Evolutionary conservation across 2,113 vertebrate genomes (phyloP).

Genomic region (Platysteira castanea): DNA sequence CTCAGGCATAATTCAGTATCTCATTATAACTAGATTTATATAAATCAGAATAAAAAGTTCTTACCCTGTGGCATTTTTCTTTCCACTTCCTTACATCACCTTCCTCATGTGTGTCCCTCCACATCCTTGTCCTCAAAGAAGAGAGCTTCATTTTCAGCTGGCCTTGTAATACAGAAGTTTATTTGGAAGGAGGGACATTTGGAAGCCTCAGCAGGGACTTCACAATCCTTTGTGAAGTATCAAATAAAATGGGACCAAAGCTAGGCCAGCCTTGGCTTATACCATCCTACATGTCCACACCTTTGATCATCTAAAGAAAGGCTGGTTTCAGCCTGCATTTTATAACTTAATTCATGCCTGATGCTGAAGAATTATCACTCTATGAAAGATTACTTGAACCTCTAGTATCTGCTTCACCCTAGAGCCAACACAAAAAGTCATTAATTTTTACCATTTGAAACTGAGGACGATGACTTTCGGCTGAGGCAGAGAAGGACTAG

Average conservation of each 20-base stretch:
- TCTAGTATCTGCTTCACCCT: not conserved
- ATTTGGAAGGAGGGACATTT: not conserved
- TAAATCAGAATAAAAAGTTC: not conserved
- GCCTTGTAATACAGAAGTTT: not conserved
- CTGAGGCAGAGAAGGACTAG: not conserved
- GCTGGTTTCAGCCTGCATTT: not conserved
- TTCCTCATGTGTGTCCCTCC: not conserved
- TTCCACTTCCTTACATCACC: not conserved
- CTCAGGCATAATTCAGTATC: not conserved
- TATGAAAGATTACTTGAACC: not conserved
- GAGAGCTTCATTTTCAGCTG: not conserved
- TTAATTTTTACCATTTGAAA: not conserved
- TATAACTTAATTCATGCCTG: not conserved
- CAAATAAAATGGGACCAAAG: not conserved
- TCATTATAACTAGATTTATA: not conserved
- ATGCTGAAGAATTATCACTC: not conserved
- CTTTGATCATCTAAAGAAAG: not conserved
- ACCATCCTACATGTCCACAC: accelerated
- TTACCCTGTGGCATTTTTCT: not conserved
- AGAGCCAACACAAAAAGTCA: not conserved
- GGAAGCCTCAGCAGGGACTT: not conserved
- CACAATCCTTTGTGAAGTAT: not conserved
- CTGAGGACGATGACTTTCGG: not conserved
- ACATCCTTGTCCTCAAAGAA: not conserved
- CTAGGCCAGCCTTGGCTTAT: not conserved